Conservation (phyloP, 2,113 vertebrate genomes). For the Oreochromis niloticus region DNA sequence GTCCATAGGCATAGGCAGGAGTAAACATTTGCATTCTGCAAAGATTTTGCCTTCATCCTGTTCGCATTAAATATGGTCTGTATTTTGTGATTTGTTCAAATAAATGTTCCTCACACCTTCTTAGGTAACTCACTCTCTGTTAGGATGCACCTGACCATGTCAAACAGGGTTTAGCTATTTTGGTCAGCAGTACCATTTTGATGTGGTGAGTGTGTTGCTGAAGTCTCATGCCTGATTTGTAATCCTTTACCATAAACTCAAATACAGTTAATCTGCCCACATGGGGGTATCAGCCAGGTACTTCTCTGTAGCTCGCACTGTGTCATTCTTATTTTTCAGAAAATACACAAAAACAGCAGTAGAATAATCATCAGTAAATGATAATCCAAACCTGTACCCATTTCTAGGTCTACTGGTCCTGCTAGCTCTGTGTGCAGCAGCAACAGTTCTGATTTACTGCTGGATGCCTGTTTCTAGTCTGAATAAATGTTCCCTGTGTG, state of each 20-base stretch:
- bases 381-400: too few species aligned
- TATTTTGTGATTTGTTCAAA: too few species aligned
- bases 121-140: neutral
- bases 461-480: too few species aligned
- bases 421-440: neutral
- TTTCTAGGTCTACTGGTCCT: neutral
- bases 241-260: too few species aligned
- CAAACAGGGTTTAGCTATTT: neutral
- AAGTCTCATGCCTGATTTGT: neutral
- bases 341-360: too few species aligned
- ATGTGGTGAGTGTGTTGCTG: neutral
- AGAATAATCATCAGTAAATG: too few species aligned
- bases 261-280: neutral
- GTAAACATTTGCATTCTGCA: too few species aligned
- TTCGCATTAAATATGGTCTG: too few species aligned
- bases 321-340: too few species aligned
- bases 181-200: neutral
- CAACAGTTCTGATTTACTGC: neutral
- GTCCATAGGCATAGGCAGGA: too few species aligned
- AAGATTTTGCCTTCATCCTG: too few species aligned
- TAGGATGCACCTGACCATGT: neutral
- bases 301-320: neutral
- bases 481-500: neutral
- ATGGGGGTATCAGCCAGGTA: neutral
- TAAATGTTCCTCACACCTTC: neutral